These are phyloP conservation scores for Bombus difficillimus DNA, from an alignment of 1,140 invertebrate genomes.

Conservation along the genomic window DNA sequence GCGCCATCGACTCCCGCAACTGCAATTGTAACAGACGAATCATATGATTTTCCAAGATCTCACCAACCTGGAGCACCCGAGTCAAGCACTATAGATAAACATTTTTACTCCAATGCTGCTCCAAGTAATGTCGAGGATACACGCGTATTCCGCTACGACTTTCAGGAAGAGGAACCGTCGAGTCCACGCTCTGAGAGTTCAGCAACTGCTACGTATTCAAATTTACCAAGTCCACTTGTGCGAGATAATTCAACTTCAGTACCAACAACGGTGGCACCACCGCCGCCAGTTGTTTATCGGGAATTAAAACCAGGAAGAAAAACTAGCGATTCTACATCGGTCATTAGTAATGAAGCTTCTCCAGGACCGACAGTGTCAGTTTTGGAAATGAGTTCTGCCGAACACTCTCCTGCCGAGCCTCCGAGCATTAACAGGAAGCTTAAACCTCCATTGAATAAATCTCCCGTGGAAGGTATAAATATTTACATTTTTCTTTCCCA, in stretches of 20 bases:
- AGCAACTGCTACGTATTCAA: conserved; percentile 83
- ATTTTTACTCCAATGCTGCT: conserved; percentile 89
- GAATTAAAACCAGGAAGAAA: conserved; percentile 89
- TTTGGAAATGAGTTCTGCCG: conserved; percentile 74
- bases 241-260: conserved; percentile 70
- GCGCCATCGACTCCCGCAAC: conserved; percentile 74
- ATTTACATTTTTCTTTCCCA: background rate
- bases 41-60: conserved; percentile 89
- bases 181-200: conserved; percentile 84
- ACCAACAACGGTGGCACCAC: conserved; percentile 81
- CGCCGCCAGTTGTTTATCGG: conserved; percentile 86
- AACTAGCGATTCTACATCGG: conserved; percentile 84
- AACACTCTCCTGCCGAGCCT: conserved; percentile 80
- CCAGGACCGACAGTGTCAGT: conserved; percentile 69
- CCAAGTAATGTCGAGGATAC: conserved; percentile 83
- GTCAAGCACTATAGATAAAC: conserved; percentile 76
- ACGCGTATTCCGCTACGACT: conserved; percentile 85
- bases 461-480: conserved; percentile 72
- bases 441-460: conserved; percentile 81
- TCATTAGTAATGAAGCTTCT: conserved; percentile 80
- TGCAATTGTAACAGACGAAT: conserved; percentile 84
- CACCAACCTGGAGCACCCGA: conserved; percentile 82
- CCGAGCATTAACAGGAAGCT: conserved; percentile 84
- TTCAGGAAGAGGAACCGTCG: conserved; percentile 83
- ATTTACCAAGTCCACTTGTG: conserved; percentile 84